Conservation (phyloP, 2,888 invertebrate species). For the Nasonovia ribisnigri region DNA sequence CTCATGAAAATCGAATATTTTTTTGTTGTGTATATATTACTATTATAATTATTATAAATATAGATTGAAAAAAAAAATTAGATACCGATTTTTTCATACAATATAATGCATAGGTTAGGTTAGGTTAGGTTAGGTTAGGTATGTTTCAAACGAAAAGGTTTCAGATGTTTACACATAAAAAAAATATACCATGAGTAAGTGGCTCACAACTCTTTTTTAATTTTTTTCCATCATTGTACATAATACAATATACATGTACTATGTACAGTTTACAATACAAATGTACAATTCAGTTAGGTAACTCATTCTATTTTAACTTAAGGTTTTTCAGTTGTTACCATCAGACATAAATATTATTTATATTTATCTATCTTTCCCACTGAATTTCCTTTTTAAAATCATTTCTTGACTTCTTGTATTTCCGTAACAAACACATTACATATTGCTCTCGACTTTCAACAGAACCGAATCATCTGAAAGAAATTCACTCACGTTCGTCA, state of each 20-base stretch:
- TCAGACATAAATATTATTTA: slow-evolving; percentile 20
- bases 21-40: background rate
- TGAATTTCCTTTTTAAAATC: background rate
- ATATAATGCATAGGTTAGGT: too few species aligned
- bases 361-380: background rate
- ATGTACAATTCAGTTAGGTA: background rate
- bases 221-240: background rate
- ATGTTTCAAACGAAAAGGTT: background rate
- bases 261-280: background rate
- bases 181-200: background rate
- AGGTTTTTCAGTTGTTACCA: slow-evolving; percentile 12
- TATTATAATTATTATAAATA: too few species aligned
- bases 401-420: slow-evolving; percentile 36
- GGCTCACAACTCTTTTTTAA: background rate
- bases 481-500: slow-evolving; percentile 36
- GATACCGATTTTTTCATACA: background rate
- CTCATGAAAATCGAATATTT: too few species aligned
- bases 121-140: too few species aligned
- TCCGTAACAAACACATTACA: background rate
- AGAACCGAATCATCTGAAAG: slow-evolving; percentile 8
- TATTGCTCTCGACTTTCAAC: slow-evolving; percentile 44
- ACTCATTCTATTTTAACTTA: background rate
- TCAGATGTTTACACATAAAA: background rate
- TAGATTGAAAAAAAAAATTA: too few species aligned
- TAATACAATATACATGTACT: background rate